Evolutionary conservation across 2,113 vertebrate genomes (phyloP).

Genomic region (Pollimyrus isidori): DNA sequence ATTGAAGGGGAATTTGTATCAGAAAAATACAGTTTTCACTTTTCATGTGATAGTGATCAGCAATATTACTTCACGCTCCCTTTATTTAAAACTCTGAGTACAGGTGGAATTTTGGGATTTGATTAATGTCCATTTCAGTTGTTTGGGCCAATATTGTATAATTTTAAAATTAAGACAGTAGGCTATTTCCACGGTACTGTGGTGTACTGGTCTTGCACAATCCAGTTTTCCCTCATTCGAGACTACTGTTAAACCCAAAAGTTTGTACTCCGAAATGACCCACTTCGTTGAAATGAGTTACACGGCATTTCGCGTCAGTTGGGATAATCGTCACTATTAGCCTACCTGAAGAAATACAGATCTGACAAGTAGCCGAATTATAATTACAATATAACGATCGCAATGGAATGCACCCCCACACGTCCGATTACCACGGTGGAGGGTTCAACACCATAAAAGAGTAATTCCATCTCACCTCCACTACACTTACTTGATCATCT

Average conservation of each 20-base stretch:
- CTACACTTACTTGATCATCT: neutral
- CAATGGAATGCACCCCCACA: neutral
- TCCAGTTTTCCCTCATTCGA: neutral
- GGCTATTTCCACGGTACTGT: neutral
- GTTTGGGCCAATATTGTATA: neutral
- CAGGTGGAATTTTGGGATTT: neutral
- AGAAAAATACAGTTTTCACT: neutral
- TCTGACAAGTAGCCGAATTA: neutral
- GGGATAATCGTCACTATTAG: neutral
- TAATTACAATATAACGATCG: neutral
- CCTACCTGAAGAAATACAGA: neutral
- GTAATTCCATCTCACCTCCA: neutral
- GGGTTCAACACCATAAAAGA: constrained; percentile 7
- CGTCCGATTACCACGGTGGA: constrained; percentile 32
- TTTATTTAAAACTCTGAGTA: neutral
- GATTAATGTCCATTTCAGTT: neutral
- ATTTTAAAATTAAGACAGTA: neutral
- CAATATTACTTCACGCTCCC: neutral
- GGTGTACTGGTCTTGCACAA: neutral
- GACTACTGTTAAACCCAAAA: neutral
- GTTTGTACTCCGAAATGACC: neutral
- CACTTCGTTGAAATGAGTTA: neutral
- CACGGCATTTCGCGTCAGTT: neutral
- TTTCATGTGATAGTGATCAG: neutral
- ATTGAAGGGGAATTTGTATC: neutral